A percentile compares a stretch with the other conserved stretches of the same genome.
Conservation (phyloP, 2,888 invertebrate genomes). For the Tridacna crocea region DNA sequence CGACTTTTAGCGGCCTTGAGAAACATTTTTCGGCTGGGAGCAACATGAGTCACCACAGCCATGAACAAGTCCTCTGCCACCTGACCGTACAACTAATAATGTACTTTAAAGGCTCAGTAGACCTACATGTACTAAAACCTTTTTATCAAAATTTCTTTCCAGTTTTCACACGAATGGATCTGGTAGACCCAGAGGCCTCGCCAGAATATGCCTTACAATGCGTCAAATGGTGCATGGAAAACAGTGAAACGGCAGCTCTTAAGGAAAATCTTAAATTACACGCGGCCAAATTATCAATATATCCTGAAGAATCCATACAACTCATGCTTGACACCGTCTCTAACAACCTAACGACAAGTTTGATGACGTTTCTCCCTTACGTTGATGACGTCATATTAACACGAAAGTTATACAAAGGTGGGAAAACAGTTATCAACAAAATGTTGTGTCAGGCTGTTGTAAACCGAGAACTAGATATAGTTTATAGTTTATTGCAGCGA, state of each 20-base stretch:
- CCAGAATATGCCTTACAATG: slow-evolving; percentile 57
- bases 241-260: slow-evolving; percentile 44
- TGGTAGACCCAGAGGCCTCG: slow-evolving; percentile 49
- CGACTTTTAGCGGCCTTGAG: too few relatives aligned
- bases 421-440: slow-evolving; percentile 54
- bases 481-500: slow-evolving; percentile 35
- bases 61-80: background rate
- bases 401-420: slow-evolving; percentile 24
- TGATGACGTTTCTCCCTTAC: slow-evolving; percentile 44
- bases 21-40: background rate
- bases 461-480: slow-evolving; percentile 37
- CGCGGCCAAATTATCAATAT: slow-evolving; percentile 43
- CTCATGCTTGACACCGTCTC: slow-evolving; percentile 41
- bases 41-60: background rate
- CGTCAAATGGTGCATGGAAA: slow-evolving; percentile 53
- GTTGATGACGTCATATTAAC: slow-evolving; percentile 45
- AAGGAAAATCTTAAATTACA: slow-evolving; percentile 49
- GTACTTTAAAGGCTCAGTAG: too few relatives aligned
- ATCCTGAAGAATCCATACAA: slow-evolving; percentile 32
- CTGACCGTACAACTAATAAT: background rate
- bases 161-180: slow-evolving; percentile 49
- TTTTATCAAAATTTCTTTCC: too few relatives aligned
- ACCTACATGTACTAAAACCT: too few relatives aligned
- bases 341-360: slow-evolving; percentile 26
- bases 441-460: slow-evolving; percentile 58